phyloP scores from a whole-genome alignment of 2,888 invertebrate species.

The Biston betularia region DNA sequence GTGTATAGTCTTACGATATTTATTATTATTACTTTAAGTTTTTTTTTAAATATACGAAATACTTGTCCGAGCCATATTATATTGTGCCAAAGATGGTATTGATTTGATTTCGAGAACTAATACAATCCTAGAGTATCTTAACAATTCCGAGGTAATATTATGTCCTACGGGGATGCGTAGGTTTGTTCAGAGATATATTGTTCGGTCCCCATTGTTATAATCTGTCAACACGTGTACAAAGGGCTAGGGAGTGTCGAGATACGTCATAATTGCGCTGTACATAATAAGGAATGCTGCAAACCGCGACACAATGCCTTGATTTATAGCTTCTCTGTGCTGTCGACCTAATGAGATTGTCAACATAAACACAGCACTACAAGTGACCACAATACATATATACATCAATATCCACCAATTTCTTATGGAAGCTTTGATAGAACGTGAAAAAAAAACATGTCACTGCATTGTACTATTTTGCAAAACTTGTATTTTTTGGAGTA shows the following conservation, averaged over 20 bases:
- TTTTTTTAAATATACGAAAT: no score
- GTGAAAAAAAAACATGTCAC: not conserved
- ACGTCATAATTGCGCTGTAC: slow-evolving; percentile 62
- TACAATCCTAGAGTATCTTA: slow-evolving; percentile 3
- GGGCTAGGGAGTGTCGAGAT: slow-evolving; percentile 46
- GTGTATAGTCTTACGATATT: no score
- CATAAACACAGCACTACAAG: slow-evolving; percentile 46
- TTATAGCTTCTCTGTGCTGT: slow-evolving; percentile 75
- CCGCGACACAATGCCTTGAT: slow-evolving; percentile 74
- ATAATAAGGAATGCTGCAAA: slow-evolving; percentile 60
- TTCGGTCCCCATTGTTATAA: slow-evolving; percentile 24
- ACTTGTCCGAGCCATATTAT: no score
- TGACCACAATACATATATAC: slow-evolving; percentile 26
- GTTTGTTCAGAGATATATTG: slow-evolving; percentile 22
- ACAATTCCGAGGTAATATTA: slow-evolving; percentile 9
- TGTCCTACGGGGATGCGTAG: slow-evolving; percentile 6
- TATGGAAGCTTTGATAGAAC: no score
- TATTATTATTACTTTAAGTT: no score
- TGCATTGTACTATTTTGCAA: slow-evolving; percentile 4
- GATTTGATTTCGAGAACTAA: not conserved
- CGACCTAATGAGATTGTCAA: slow-evolving; percentile 77
- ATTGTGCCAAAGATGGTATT: no score
- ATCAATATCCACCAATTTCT: not conserved
- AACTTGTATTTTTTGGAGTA: no score
- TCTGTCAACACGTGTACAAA: slow-evolving; percentile 37